Base-by-base conservation (phyloP, 2,797 vertebrate species). In the Chelon labrosus region DNA sequence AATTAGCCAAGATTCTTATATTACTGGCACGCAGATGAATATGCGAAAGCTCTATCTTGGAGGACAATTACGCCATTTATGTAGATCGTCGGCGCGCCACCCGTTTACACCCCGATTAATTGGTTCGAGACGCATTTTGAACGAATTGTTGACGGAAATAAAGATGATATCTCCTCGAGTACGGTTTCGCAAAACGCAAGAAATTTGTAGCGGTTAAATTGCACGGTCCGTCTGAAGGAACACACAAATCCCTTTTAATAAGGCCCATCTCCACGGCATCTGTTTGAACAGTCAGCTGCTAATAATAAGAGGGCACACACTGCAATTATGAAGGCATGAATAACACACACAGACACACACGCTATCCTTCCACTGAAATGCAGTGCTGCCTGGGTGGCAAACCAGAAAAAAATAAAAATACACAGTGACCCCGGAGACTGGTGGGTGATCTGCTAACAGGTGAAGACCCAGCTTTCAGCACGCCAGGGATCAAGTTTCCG, bases 251-350 rank as follows among this genome's bases (percentile, higher is more conserved):
- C 63, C 47, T 80, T 35, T 35, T 35, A 35, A 35, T 35, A 35
- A 35, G 73, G 65, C 79, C 79, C 46, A 79, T 72, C 79, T 83
- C 66, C 41, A 27, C 10, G 31, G 78, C 83, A 86, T 85, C 83
- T 88, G 90, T 86, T 84, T 83, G 72, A 84, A 79, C n/a, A 63
- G 78, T 89, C 87, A 90, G 85, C 90, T 86, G 88, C 65, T 85
- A 79, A 85, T 85, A 83, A 79, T 80, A 75, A 88, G 70, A 79
- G 69, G 74, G 85, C 79, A 84, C 82, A 83, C 86, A 73, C 83
- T 88, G 79, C 84, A 92, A 93, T 92, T 93, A 92, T 84, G 80
- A 78, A 70, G 70, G 64, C 68, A 89, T 91, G 89, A 89, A 89
- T 91, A 89, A 90, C 83, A 80, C 85, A 86, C 73, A 77, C 67